Evolutionary conservation across 2,888 invertebrate genomes (phyloP).

Genomic region (Euphydryas editha): DNA sequence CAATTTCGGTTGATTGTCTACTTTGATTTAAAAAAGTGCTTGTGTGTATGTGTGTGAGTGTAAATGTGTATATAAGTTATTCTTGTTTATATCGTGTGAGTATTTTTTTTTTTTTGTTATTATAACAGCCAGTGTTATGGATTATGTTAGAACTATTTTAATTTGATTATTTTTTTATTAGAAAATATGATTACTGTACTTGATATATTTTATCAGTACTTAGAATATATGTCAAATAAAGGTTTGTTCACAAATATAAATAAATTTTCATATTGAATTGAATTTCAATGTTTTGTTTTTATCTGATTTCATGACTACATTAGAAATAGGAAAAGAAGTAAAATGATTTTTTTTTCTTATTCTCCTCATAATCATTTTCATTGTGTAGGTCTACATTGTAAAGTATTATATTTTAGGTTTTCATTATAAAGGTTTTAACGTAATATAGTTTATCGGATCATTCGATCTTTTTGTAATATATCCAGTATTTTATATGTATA

Average conservation of each 20-base stretch:
- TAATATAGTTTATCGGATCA: too few species aligned
- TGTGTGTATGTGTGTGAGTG: slow-evolving; percentile 44
- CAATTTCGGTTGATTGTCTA: slow-evolving; percentile 8
- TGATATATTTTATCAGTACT: background rate
- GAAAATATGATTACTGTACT: too few species aligned
- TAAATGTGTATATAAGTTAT: background rate
- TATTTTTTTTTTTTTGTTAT: background rate
- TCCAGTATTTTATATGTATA: too few species aligned
- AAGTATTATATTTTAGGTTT: too few species aligned
- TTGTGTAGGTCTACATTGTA: too few species aligned
- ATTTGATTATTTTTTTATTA: too few species aligned
- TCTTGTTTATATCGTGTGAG: slow-evolving; percentile 1
- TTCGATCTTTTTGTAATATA: too few species aligned
- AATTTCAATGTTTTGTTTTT: background rate
- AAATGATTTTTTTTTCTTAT: background rate
- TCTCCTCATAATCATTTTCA: too few species aligned
- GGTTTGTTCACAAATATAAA: background rate
- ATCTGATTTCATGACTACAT: background rate
- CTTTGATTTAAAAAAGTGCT: slow-evolving; percentile 40
- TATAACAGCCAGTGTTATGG: background rate
- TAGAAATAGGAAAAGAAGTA: background rate
- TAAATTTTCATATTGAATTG: background rate
- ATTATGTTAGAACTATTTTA: background rate
- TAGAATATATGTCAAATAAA: slow-evolving; percentile 1
- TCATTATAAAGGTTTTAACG: too few species aligned